A percentile compares a stretch with the other conserved stretches of the same genome.
Evolutionary conservation across 2,888 invertebrate species (phyloP).

Genomic region (Patella pellucida): DNA sequence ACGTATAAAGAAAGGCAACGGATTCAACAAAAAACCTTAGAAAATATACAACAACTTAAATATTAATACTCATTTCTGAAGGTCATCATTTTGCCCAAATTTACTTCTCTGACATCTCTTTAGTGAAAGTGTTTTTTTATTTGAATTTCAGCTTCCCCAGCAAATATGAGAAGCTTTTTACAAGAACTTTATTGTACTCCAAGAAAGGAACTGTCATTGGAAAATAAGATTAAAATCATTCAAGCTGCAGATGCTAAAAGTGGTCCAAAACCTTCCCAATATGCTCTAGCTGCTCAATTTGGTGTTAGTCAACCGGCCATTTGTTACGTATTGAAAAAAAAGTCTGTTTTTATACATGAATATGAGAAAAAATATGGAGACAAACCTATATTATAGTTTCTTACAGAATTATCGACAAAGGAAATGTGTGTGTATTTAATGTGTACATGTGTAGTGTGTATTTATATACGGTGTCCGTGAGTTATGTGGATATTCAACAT

Average conservation of each 20-base stretch:
- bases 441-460: too few species aligned
- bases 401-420: too few species aligned
- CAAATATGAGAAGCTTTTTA: background rate
- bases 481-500: too few species aligned
- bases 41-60: too few species aligned
- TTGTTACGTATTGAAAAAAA: background rate
- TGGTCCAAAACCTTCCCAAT: background rate
- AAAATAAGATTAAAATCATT: constrained; percentile 7
- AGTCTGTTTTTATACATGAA: background rate
- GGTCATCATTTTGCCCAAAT: too few species aligned
- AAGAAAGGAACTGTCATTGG: background rate
- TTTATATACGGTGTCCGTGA: too few species aligned
- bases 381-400: background rate
- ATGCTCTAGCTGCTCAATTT: background rate
- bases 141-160: background rate
- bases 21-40: too few species aligned
- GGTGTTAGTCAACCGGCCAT: background rate
- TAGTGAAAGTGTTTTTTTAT: background rate
- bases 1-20: too few species aligned
- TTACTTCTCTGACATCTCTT: too few species aligned
- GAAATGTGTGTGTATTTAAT: too few species aligned
- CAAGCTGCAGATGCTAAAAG: background rate
- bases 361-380: background rate
- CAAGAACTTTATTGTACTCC: background rate
- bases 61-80: too few species aligned